Percentiles rank a stretch among this genome's conserved stretches.
phyloP scores from a whole-genome alignment of 2,888 invertebrate species.

The Mythimna lalbum region DNA sequence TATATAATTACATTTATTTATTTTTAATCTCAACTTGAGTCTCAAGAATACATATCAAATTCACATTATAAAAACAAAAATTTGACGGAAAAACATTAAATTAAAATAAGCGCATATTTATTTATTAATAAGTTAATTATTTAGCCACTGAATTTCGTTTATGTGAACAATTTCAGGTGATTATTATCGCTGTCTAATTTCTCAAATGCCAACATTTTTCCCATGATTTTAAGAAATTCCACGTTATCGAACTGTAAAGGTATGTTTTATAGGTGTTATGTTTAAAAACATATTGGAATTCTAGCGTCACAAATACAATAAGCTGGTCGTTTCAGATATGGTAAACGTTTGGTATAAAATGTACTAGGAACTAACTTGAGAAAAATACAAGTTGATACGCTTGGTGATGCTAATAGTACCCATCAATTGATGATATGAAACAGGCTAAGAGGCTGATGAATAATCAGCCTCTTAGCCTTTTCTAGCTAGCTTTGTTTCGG shows the following conservation, averaged over 20 bases:
- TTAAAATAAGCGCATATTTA: conserved; percentile 46
- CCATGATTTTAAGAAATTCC: conserved; percentile 39
- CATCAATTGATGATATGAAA: too few species aligned
- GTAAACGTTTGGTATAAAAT: conserved; percentile 10
- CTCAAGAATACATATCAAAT: conserved; percentile 26
- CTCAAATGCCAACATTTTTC: conserved; percentile 23
- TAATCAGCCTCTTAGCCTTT: too few species aligned
- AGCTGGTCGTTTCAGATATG: conserved; percentile 44
- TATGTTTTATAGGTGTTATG: conserved; percentile 44
- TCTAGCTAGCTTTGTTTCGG: too few species aligned
- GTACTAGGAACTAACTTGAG: not conserved
- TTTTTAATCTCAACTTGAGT: conserved; percentile 15
- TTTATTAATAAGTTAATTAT: conserved; percentile 38
- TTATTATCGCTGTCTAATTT: conserved; percentile 26
- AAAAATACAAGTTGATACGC: not conserved
- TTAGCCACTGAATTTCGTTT: conserved; percentile 15
- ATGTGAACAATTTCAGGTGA: conserved; percentile 28
- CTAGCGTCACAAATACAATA: conserved; percentile 28
- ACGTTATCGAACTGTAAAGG: conserved; percentile 41
- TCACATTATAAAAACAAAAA: conserved; percentile 16
- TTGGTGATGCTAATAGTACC: not conserved
- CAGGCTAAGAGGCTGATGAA: too few species aligned
- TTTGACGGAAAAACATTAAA: conserved; percentile 25
- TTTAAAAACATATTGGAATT: conserved; percentile 38
- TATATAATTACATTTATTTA: too few species aligned